Conservation (phyloP, 2,888 invertebrate genomes). For the Drosophila siamana region DNA sequence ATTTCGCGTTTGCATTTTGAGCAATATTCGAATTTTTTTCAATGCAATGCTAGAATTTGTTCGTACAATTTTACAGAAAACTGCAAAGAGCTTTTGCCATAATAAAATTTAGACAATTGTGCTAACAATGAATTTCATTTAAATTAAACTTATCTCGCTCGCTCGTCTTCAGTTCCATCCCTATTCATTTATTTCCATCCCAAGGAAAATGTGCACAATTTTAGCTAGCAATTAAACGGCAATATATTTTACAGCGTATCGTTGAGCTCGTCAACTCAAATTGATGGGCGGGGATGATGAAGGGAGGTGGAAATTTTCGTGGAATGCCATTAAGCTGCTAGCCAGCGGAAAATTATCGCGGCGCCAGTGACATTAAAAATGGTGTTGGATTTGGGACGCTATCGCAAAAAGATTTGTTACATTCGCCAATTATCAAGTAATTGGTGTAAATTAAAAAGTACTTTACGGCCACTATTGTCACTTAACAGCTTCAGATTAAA, state of each 20-base stretch:
- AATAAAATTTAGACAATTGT: too few species aligned
- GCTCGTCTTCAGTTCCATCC: too few species aligned
- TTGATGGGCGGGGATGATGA: neutral
- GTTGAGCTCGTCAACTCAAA: neutral
- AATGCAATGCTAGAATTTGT: too few species aligned
- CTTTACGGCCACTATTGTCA: constrained; percentile 42
- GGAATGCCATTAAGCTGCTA: constrained; percentile 28
- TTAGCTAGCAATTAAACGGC: too few species aligned
- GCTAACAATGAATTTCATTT: too few species aligned
- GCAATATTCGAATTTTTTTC: too few species aligned
- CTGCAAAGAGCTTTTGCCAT: too few species aligned
- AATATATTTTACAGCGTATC: neutral
- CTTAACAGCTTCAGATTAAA: neutral
- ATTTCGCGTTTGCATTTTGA: too few species aligned
- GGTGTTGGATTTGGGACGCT: constrained; percentile 29
- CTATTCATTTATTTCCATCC: too few species aligned
- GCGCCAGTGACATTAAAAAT: neutral
- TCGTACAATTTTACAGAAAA: too few species aligned
- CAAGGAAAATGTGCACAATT: too few species aligned
- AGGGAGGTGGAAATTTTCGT: neutral
- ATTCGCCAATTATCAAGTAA: constrained; percentile 63
- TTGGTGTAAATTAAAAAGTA: constrained; percentile 62
- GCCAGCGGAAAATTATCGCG: neutral
- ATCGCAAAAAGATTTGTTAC: constrained; percentile 40
- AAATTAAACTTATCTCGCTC: too few species aligned